phyloP scores from a whole-genome alignment of 2,113 vertebrate species.

The Tetrax tetrax region DNA sequence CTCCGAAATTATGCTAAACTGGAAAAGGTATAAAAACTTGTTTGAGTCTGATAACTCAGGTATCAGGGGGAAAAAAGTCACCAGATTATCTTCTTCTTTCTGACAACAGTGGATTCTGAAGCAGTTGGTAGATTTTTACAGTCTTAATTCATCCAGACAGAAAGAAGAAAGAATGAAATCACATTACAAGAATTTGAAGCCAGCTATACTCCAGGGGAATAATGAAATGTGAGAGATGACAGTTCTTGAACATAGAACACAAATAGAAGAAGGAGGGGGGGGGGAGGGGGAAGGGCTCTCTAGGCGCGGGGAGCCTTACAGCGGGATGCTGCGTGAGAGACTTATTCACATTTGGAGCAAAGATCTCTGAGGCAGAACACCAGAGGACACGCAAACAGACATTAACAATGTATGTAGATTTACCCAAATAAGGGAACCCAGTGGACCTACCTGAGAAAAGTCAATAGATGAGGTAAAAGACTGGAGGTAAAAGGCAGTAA shows the following conservation, averaged over 20 bases:
- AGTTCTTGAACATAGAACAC: neutral
- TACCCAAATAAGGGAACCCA: neutral
- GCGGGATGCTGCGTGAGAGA: neutral
- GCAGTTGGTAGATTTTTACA: neutral
- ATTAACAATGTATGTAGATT: neutral
- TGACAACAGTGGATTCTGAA: neutral
- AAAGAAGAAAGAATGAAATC: neutral
- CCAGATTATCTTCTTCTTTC: neutral
- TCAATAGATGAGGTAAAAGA: neutral
- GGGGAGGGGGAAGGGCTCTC: no score
- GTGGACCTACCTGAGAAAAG: neutral
- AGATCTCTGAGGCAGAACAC: neutral
- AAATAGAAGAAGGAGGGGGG: no score
- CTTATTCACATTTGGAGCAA: neutral
- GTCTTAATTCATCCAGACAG: neutral
- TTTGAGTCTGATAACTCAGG: neutral
- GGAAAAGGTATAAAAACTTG: neutral
- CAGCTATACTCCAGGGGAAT: neutral
- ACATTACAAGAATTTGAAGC: neutral
- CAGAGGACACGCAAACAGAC: neutral
- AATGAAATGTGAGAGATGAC: neutral
- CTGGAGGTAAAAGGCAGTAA: neutral
- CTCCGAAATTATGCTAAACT: neutral
- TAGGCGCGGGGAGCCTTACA: no score
- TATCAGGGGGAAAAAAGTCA: neutral